Conservation (phyloP, 1,140 invertebrate genomes). For the Apocrypta bakeri region DNA sequence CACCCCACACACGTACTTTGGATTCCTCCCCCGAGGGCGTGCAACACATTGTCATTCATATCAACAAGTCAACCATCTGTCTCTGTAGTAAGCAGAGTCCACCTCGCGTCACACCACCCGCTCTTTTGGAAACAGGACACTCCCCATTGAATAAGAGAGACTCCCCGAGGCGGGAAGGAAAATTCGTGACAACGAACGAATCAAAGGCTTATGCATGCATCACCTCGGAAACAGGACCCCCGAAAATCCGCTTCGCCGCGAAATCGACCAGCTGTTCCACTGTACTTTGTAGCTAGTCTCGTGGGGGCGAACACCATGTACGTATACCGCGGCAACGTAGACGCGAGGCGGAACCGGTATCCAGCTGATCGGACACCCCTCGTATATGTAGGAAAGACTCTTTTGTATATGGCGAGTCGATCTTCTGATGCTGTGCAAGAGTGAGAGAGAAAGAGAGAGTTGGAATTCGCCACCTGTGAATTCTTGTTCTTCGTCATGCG, state of each 20-base stretch:
- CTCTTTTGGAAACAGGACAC: neutral
- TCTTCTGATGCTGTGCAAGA: neutral
- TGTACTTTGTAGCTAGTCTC: neutral
- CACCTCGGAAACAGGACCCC: neutral
- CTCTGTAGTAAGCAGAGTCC: no score
- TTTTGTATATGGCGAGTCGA: no score
- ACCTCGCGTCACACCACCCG: neutral
- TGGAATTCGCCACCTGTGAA: conserved; percentile 29
- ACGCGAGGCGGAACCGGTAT: neutral
- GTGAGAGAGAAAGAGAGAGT: neutral
- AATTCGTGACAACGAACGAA: neutral
- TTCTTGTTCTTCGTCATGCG: neutral
- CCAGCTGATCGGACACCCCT: conserved; percentile 33
- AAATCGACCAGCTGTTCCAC: neutral
- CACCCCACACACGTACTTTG: neutral
- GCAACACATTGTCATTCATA: neutral
- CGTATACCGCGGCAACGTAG: no score
- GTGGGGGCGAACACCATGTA: neutral
- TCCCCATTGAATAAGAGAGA: neutral
- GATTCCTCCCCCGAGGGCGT: neutral
- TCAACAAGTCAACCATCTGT: conserved; percentile 1
- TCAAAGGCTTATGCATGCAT: neutral
- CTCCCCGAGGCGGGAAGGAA: neutral
- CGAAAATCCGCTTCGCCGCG: neutral
- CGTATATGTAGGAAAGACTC: neutral